Evolutionary conservation across 2,113 vertebrate genomes (phyloP).

Genomic region (Aramus guarauna): DNA sequence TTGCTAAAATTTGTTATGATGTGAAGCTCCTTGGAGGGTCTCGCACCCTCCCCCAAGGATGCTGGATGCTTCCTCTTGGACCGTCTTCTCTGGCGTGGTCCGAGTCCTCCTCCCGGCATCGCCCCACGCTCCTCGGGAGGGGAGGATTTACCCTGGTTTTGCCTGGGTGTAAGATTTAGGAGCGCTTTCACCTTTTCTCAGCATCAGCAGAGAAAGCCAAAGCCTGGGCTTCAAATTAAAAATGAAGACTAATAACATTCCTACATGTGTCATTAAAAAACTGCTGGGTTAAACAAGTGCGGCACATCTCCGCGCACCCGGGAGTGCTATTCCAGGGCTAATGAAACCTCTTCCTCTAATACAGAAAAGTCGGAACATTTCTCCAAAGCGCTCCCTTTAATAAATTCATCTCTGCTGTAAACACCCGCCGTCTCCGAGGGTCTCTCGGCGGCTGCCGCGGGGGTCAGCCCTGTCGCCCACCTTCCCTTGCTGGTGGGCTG

Average conservation of each 20-base stretch:
- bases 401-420: not conserved
- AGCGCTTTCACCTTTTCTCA: not conserved
- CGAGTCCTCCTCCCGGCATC: not conserved
- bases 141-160: not conserved
- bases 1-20: not conserved
- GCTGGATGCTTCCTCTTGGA: not conserved
- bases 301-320: not conserved
- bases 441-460: not conserved
- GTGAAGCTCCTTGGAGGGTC: not conserved
- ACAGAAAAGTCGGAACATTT: not conserved
- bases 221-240: not conserved
- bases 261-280: not conserved
- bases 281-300: not conserved
- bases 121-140: not conserved
- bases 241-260: not conserved
- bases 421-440: rapidly evolving
- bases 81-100: not conserved
- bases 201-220: not conserved
- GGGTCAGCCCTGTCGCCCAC: not conserved
- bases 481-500: not conserved
- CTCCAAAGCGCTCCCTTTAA: not conserved
- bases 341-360: not conserved
- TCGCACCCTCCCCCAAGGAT: not conserved
- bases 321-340: not conserved
- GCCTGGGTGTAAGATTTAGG: not conserved